phyloP scores from a whole-genome alignment of 2,113 vertebrate genomes.

The Petaurus breviceps region DNA sequence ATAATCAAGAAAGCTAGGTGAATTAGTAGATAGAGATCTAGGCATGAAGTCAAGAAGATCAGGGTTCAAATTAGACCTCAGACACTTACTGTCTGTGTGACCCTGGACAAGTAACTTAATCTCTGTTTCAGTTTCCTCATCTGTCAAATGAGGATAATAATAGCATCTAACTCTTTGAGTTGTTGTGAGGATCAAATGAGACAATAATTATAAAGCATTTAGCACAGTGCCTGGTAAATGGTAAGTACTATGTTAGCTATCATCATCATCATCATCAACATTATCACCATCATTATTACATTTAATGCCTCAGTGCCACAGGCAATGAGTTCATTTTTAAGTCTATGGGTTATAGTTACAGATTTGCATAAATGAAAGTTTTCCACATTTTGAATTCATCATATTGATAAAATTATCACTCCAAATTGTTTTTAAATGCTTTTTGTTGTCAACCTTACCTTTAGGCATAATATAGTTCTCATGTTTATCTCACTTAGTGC shows the following conservation, averaged over 20 bases:
- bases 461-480: background rate
- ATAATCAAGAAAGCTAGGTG: background rate
- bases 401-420: background rate
- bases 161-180: background rate
- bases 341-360: background rate
- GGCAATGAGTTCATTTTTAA: background rate
- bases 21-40: background rate
- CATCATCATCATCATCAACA: background rate
- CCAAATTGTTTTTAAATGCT: background rate
- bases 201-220: background rate
- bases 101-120: background rate
- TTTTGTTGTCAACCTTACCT: background rate
- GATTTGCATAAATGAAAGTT: background rate
- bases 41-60: background rate
- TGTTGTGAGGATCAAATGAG: background rate
- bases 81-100: background rate
- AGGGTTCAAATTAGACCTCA: background rate
- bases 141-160: background rate
- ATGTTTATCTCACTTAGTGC: background rate
- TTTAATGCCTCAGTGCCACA: background rate
- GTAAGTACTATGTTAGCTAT: background rate
- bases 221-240: background rate
- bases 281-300: background rate
- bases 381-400: background rate
- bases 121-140: background rate